A percentile compares a stretch with the other conserved stretches of the same genome.
phyloP scores from a whole-genome alignment of 2,888 invertebrate genomes.

The Andrena hattorfiana region DNA sequence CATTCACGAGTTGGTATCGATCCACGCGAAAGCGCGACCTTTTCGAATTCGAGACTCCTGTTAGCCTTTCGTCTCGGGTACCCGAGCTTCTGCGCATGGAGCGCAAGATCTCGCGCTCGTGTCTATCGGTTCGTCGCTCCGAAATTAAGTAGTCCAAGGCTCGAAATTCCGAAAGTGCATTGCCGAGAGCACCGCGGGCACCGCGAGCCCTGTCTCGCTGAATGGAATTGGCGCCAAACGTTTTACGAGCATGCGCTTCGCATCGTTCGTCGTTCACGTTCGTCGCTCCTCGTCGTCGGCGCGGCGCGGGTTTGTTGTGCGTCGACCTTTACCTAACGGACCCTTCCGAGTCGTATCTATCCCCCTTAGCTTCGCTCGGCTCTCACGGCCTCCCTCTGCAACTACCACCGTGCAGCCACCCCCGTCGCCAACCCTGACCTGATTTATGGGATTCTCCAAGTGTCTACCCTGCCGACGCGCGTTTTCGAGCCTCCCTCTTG shows the following conservation, averaged over 20 bases:
- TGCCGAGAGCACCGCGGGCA: no score
- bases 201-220: slow-evolving; percentile 32
- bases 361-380: slow-evolving; percentile 75
- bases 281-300: slow-evolving; percentile 63
- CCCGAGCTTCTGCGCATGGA: background rate
- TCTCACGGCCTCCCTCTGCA: slow-evolving; percentile 72
- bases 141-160: background rate
- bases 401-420: slow-evolving; percentile 78
- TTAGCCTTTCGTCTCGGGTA: no score
- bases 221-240: slow-evolving; percentile 81
- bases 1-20: slow-evolving; percentile 2
- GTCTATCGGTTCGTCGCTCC: background rate
- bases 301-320: slow-evolving; percentile 79
- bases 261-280: slow-evolving; percentile 26
- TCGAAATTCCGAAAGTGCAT: background rate
- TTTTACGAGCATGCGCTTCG: slow-evolving; percentile 80
- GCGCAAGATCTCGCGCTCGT: background rate
- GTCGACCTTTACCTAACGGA: slow-evolving; percentile 83
- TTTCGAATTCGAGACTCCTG: slow-evolving; percentile 8
- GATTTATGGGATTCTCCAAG: slow-evolving; percentile 88
- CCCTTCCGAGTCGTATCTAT: slow-evolving; percentile 74
- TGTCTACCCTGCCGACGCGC: slow-evolving; percentile 84
- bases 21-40: background rate
- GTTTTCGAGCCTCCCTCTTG: slow-evolving; percentile 62
- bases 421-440: slow-evolving; percentile 85